Percentiles rank a stretch among this genome's conserved stretches.
These are phyloP conservation scores for Branchellion lobata DNA, from an alignment of 2,888 invertebrate genomes.

Conservation along the genomic window DNA sequence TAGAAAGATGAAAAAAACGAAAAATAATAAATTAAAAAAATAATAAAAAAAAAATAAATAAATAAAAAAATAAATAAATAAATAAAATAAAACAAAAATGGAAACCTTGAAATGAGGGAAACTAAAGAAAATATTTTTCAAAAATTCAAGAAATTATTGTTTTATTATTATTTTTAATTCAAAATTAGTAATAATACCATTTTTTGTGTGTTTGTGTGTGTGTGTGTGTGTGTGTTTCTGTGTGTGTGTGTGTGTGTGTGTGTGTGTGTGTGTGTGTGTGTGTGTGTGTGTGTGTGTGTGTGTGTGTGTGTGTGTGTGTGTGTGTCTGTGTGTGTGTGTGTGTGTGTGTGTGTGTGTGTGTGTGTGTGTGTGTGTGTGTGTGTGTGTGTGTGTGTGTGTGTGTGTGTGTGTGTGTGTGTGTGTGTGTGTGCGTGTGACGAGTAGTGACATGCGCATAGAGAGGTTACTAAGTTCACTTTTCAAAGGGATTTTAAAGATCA, in stretches of 20 bases:
- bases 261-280: constrained; percentile 27
- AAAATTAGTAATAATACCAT: no score
- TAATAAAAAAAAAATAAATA: no score
- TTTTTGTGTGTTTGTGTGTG: no score
- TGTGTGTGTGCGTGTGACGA: background rate
- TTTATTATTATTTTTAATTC: no score
- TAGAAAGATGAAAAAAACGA: no score
- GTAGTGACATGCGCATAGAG: background rate
- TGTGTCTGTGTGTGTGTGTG: constrained; percentile 12
- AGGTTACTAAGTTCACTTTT: background rate
- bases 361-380: constrained; percentile 11
- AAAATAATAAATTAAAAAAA: no score
- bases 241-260: constrained; percentile 21
- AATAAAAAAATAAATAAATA: no score
- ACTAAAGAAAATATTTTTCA: no score
- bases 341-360: constrained; percentile 12
- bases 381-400: constrained; percentile 4
- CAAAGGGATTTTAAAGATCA: background rate
- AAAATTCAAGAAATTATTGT: no score
- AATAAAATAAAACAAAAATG: no score
- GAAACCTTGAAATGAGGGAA: no score
- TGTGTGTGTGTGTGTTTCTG: no score
- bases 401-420: constrained; percentile 17
- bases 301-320: background rate
- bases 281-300: constrained; percentile 17